Base-by-base conservation (phyloP, 2,113 vertebrate genomes). In the Aplodontia rufa region DNA sequence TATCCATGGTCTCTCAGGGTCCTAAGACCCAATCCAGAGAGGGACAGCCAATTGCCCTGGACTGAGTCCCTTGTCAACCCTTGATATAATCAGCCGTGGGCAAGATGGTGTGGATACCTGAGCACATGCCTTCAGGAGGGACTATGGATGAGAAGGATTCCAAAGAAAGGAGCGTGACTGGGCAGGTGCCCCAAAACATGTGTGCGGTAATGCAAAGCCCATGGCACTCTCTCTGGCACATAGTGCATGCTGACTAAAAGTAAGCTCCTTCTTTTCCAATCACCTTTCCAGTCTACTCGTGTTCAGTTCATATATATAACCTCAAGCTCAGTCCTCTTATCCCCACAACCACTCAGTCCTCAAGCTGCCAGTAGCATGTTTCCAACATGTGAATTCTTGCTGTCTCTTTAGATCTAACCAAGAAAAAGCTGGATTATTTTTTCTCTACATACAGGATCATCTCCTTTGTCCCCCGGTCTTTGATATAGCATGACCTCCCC, bases 51-150 rank as follows among this genome's bases (percentile, higher is more conserved):
- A 0, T 24, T 80, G 47, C 3, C 35, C 82, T 22, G 5, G 9
- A 22, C 1, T 1, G 30, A 66, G n/a, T 71, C 35, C 8, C 3
- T 13, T 30, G 47, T n/a, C 4, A 0, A 55, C 20, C 37, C 30
- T 26, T 37, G 42, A 24, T 55, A 19, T 69, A 8, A 8, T 64
- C 37, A 62, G 17, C 71, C 47, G 30, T 26, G 88, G 42, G 37
- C 2, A 3, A 10, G 64, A 55, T 17, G 35, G 47, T 9, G 45
- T 76, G 64, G 22, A 32, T 87, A 24, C 30, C 93, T 49, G 47
- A 58, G 26, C 35, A 37, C 0, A 3, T 37, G 45, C 17, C 88
- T 37, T 86, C 66, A 30, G 55, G 24, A 94, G 37, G 30, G 9
- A 35, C 6, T 62, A 30, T 45, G 19, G 12, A 28, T 71, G 35